phyloP scores from a whole-genome alignment of 2,888 invertebrate species.

The Linyphia triangularis region DNA sequence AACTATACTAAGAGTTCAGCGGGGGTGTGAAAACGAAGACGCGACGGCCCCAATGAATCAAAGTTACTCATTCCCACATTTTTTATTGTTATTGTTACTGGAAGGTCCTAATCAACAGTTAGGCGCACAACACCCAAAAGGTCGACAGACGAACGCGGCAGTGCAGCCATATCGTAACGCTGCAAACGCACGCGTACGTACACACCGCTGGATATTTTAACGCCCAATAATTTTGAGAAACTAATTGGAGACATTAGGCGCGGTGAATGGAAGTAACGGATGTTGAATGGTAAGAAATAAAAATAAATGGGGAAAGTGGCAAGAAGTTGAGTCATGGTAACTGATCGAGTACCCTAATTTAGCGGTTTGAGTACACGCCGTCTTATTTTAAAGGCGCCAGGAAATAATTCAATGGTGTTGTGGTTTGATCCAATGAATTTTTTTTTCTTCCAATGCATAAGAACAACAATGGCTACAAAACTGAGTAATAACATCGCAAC shows the following conservation, averaged over 20 bases:
- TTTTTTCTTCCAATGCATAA: too few relatives aligned
- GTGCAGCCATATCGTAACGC: neutral
- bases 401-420: too few relatives aligned
- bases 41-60: neutral
- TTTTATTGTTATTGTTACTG: neutral
- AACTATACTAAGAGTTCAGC: neutral
- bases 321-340: neutral
- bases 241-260: conserved; percentile 55
- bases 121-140: conserved; percentile 20
- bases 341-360: too few relatives aligned
- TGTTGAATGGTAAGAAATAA: conserved; percentile 11
- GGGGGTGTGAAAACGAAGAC: neutral
- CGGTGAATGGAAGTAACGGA: conserved; percentile 24
- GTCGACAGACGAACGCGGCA: conserved; percentile 8
- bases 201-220: conserved; percentile 35
- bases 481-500: too few relatives aligned
- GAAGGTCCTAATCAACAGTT: conserved; percentile 7
- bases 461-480: too few relatives aligned
- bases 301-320: neutral
- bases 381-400: too few relatives aligned
- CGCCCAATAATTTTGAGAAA: conserved; percentile 61
- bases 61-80: conserved; percentile 8
- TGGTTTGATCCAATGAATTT: too few relatives aligned
- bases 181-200: conserved; percentile 4
- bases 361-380: too few relatives aligned